Evolutionary conservation across 2,797 vertebrate genomes (phyloP).

Genomic region (Babyrousa celebensis): DNA sequence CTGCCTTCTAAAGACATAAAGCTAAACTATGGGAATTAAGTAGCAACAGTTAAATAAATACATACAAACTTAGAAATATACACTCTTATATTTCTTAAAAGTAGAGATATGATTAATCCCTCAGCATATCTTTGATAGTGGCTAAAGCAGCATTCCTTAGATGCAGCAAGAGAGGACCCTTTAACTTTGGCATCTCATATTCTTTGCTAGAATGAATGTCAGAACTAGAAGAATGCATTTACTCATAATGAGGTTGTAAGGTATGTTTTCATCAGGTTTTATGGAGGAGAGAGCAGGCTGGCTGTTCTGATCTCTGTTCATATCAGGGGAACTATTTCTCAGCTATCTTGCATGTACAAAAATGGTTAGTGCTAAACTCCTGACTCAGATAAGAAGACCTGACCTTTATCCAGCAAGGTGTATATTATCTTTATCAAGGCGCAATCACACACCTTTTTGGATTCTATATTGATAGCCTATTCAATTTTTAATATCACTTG

Average conservation of each 20-base stretch:
- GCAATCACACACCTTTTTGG: neutral
- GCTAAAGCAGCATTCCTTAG: neutral
- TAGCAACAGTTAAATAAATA: neutral
- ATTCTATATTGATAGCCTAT: slow-evolving; percentile 12
- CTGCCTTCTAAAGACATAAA: neutral
- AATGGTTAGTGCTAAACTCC: neutral
- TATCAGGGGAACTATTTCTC: neutral
- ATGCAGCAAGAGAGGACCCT: neutral
- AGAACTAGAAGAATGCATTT: neutral
- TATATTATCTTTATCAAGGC: neutral
- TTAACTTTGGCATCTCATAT: neutral
- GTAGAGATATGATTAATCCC: neutral
- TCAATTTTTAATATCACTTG: neutral
- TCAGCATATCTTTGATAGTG: neutral
- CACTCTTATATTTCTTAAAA: neutral
- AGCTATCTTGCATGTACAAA: neutral
- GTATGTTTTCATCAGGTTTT: neutral
- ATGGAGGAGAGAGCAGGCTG: neutral
- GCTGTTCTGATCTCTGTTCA: neutral
- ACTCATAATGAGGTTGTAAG: neutral
- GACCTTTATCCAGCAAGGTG: neutral
- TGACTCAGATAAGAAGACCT: neutral
- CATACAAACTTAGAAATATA: neutral
- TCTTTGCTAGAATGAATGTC: neutral
- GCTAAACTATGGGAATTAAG: neutral